Evolutionary conservation across 2,797 vertebrate genomes (phyloP), one percentile per base, ranked within the genome.

Genomic region (Tokudaia muenninki): DNA sequence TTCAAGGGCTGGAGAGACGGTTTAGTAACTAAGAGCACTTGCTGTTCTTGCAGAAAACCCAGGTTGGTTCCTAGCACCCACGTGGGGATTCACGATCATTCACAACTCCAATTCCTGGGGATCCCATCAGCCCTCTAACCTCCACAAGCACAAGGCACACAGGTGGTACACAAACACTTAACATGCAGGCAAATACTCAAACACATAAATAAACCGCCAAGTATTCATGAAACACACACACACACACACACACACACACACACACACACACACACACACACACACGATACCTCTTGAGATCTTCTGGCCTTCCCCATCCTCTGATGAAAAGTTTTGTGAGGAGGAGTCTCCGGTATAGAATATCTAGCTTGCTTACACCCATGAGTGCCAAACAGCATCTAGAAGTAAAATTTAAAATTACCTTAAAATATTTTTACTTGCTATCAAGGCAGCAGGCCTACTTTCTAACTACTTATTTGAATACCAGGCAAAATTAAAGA

Each of bases 281-380:
- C n/a, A n/a, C n/a, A n/a, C n/a, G n/a, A 47, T 98, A 99, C 99
- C 99, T 99, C 98, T 99, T 99, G 89, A 99, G 98, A 97, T 99
- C 99, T 94, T 99, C 99, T 80, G 99, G 99, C 97, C 99, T 99
- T 97, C 99, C 99, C 99, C 99, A 99, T 99, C 99, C 99, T 98
- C 99, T 99, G 96, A 99, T 99, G 98, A 99, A 99, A 98, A 99
- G 99, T 96, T 99, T 99, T 97, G 99, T 99, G 97, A 99, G 99
- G 97, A 99, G 99, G 93, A 99, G 99, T 97, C 99, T 99, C 98
- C 99, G 99, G 98, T 99, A 99, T n/a, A 99, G 98, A 96, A 99
- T 98, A 99, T 99, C 99, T 96, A 99, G 98, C 98, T 99, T 99
- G 98, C 99, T 99, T 97, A 99, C 98, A 99, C 99, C 99, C 99